Evolutionary conservation across 2,888 invertebrate genomes (phyloP), one percentile per base, ranked within the genome.

Genomic region (Morpho helenor): DNA sequence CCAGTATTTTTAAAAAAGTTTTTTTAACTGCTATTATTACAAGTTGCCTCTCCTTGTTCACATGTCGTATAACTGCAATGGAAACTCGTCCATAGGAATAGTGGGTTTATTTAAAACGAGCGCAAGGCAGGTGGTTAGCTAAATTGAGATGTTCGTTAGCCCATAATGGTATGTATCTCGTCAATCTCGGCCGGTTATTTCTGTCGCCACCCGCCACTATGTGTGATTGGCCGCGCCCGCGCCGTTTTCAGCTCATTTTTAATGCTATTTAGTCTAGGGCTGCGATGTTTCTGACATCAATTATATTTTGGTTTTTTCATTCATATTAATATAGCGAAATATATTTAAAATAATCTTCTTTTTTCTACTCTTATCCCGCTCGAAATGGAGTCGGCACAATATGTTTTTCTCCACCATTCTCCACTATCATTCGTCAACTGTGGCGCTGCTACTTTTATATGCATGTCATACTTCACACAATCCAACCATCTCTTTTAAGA

Each of bases 71-170:
- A 5, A 16, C 22, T 8, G 22, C 43, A 48, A 49, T 54, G 54
- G 54, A 53, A 40, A 41, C 8, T 9, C 41, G 3, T 42, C 9
- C 10, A 43, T 63, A 54, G 61, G 58, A 63, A 59, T 59, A 53
- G 61, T 58, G 41, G 59, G 62, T 69, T 70, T 73, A 72, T 73
- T 73, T 70, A 68, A 71, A 69, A 61, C 64, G 63, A 63, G 67
- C 68, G 62, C 64, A 62, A 63, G 68, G 73, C 74, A 74, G 76
- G 76, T 74, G 74, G 76, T 65, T 72, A 67, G 72, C 68, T 74
- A 74, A 76, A 77, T 77, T 74, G 77, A 77, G 77, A 75, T 76
- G 76, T 77, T 78, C 74, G 74, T 77, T 77, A 77, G 74, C 56
- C 68, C 66, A 68, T 76, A 76, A 77, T 77, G 68, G 70, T 74